These are phyloP conservation scores for Saimiri boliviensis DNA, from an alignment of 2,113 vertebrate species.

Conservation along the genomic window DNA sequence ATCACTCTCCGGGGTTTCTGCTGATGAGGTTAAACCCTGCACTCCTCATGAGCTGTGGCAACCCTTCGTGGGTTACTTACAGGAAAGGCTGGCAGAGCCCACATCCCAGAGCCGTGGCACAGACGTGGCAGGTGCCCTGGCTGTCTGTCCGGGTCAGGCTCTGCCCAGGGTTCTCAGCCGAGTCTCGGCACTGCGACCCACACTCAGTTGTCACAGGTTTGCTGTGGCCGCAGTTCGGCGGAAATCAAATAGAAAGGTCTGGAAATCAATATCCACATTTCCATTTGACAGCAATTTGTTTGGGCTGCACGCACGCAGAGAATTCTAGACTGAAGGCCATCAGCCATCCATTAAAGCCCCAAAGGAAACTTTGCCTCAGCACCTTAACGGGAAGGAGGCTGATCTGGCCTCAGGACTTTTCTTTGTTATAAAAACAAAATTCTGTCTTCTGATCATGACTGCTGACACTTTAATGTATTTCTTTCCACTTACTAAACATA, in stretches of 20 bases:
- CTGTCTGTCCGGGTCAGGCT: rapidly evolving
- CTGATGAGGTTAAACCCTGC: too few species aligned
- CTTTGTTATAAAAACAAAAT: background rate
- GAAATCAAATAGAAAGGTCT: background rate
- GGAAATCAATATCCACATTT: background rate
- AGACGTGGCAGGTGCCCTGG: background rate
- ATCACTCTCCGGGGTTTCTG: background rate
- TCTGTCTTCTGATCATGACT: background rate
- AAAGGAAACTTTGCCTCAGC: background rate
- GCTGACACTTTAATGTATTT: background rate
- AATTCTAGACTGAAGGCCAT: background rate
- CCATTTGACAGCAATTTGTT: background rate
- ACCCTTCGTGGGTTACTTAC: background rate
- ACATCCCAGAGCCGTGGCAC: background rate
- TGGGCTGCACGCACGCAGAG: background rate
- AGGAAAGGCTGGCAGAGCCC: background rate
- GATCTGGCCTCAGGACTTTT: background rate
- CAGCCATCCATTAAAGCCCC: background rate
- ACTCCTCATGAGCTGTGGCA: background rate
- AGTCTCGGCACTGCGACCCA: rapidly evolving
- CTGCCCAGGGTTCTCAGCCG: too few species aligned
- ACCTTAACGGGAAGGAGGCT: background rate
- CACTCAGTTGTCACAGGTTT: background rate
- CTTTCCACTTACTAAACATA: background rate
- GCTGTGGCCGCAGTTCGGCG: background rate